Conservation (phyloP, 2,888 invertebrate genomes). For the Drosophila borborema region DNA sequence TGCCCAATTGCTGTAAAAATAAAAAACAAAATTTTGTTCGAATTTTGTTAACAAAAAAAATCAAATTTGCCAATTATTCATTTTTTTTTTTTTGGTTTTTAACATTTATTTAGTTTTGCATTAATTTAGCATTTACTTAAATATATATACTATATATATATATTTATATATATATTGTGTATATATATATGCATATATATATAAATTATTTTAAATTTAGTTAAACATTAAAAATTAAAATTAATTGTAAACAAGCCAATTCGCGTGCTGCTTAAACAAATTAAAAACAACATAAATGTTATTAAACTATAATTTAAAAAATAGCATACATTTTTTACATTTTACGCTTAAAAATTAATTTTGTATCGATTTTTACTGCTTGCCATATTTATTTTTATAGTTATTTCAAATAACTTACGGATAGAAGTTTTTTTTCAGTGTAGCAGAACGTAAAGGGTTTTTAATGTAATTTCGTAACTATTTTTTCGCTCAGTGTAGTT, state of each 20-base stretch:
- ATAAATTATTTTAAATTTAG: slow-evolving; percentile 54
- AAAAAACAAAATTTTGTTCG: slow-evolving; percentile 9
- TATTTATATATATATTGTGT: slow-evolving; percentile 37
- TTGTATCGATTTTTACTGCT: slow-evolving; percentile 19
- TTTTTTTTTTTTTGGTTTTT: slow-evolving; percentile 69
- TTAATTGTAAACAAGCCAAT: slow-evolving; percentile 61
- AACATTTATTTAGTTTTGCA: slow-evolving; percentile 81
- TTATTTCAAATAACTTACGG: slow-evolving; percentile 80
- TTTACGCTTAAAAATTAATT: slow-evolving; percentile 46
- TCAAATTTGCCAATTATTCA: slow-evolving; percentile 71
- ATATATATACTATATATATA: slow-evolving; percentile 58
- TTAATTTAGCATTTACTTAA: slow-evolving; percentile 74
- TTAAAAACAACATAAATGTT: slow-evolving; percentile 51
- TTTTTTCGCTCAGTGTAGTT: slow-evolving; percentile 13
- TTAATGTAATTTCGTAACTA: background rate
- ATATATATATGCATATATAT: slow-evolving; percentile 25
- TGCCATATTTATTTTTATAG: slow-evolving; percentile 68
- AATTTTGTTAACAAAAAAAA: slow-evolving; percentile 33
- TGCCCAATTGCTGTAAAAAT: slow-evolving; percentile 39
- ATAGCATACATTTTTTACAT: slow-evolving; percentile 44
- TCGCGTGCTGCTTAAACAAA: slow-evolving; percentile 47
- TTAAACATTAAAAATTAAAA: slow-evolving; percentile 57
- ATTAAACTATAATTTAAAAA: slow-evolving; percentile 30
- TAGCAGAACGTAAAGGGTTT: slow-evolving; percentile 23
- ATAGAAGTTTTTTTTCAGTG: slow-evolving; percentile 34